Percentiles rank a stretch among this genome's conserved stretches.
Evolutionary conservation across 2,888 invertebrate species (phyloP).

Genomic region (Rhodophaea formosa): DNA sequence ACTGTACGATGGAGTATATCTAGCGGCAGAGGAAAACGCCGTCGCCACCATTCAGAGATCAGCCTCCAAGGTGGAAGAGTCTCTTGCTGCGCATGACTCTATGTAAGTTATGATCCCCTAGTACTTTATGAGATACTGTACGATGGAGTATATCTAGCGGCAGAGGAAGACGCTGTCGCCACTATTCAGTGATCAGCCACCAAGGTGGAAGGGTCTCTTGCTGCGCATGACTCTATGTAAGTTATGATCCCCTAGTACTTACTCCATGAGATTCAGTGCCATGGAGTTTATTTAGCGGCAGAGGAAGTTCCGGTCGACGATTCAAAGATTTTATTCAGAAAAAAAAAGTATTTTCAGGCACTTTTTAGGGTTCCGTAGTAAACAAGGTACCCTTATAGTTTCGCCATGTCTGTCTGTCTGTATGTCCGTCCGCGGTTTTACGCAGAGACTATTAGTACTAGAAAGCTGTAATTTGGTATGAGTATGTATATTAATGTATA

Average conservation of each 20-base stretch:
- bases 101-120: slow-evolving; percentile 47
- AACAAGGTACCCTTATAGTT: no score
- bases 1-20: slow-evolving; percentile 54
- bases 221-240: slow-evolving; percentile 49
- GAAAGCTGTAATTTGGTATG: no score
- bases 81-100: slow-evolving; percentile 36
- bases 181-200: slow-evolving; percentile 42
- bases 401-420: no score
- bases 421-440: no score
- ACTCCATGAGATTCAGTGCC: no score
- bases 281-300: no score
- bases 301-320: no score
- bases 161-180: slow-evolving; percentile 52
- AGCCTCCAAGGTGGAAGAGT: slow-evolving; percentile 45
- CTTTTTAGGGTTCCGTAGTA: no score
- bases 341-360: no score
- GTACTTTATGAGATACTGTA: slow-evolving; percentile 36
- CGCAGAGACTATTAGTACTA: no score
- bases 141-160: slow-evolving; percentile 58
- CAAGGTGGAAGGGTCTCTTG: slow-evolving; percentile 37
- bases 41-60: slow-evolving; percentile 35
- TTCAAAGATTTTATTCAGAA: no score
- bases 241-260: slow-evolving; percentile 25
- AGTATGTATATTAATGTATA: no score
- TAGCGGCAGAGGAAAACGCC: slow-evolving; percentile 58